Base-by-base conservation (phyloP, 2,888 invertebrate species). In the Agrotis ipsilon region DNA sequence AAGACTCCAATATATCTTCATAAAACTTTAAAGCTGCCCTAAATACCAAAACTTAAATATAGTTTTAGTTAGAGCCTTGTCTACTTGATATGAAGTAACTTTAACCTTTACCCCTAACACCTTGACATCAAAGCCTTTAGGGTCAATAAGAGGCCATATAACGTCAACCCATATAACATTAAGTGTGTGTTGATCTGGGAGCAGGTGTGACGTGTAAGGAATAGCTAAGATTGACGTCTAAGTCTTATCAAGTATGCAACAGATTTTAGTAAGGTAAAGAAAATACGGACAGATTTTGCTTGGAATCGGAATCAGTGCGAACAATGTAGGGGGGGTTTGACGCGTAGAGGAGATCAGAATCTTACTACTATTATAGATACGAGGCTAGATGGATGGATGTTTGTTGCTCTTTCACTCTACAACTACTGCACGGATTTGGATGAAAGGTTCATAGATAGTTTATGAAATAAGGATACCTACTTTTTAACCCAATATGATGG, bases 71-170 rank as follows among this genome's bases (percentile, higher is more conserved):
- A 54, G n/a, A 55, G 19, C 27, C 51, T 49, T 49, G 46, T 65
- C 62, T 21, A 49, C 62, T 58, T 66, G 61, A 43, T 68, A 78
- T 65, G 51, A 69, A 46, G 27, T 16, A 65, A 81, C 61, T 69
- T 78, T 65, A 54, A 63, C 62, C 62, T 16, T 62, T 49, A 24
- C 19, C 68, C n/a, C 21, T 7, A 54, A 21, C 45, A 1, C 9
- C 32, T 43, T n/a, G 16, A 60, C 59, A 59, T 77, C 77, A 78
- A 69, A 62, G 65, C 43, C 51, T 11, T 19, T 45, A 16, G 58
- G 58, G 59, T 65, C 61, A 69, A 81, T 78, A 76, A 59, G 69
- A 46, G 48, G 32, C 49, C 46, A 54, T 57, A 49, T 52, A 16
- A 52, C 46, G 64, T 51, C 55, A 65, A 51, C 58, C 62, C 57